Evolutionary conservation across 23 tunicate species (phyloP), one percentile per base, ranked within the genome.

Genomic region (Aplidium turbinatum): DNA sequence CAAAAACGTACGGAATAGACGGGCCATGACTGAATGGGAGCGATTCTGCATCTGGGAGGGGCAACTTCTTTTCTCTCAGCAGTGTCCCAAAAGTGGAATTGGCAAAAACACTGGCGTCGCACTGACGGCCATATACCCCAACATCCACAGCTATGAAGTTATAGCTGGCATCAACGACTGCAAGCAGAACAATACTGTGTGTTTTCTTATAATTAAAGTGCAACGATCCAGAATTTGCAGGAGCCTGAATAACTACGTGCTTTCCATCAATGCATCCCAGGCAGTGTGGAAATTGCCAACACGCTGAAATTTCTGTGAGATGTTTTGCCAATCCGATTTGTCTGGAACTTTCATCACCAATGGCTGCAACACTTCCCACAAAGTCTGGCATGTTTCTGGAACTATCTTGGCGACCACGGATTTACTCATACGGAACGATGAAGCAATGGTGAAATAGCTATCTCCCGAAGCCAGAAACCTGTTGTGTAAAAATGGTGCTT

Each of bases 81-180:
- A 23, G 39, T 53, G 52, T 65, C 28, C 82, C 89, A 75, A 83
- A 83, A 9, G 29, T 31, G 11, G 89, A 83, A 27, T 75, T 67
- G 13, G 76, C 38, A 32, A 82, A 50, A 20, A 82, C 76, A 38
- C 68, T 67, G 0, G 76, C 82, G 56, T 83, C 89, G 39, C 76
- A 64, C 32, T 83, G 82, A 2, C 51, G 35, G 1, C 89, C 89
- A 31, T 62, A 76, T 19, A 76, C 63, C 2, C 82, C 82, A 30
- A 83, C 54, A 75, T 82, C 75, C 20, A 82, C 77, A 11, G 23
- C 7, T n/a, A 64, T 48, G 36, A 83, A 83, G 26, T 73, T 82
- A 35, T 82, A 82, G 20, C 57, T 48, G 21, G 87, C 87, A 63
- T 82, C 80, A 3, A 35, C 76, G 5, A 38, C 50, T n/a, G 50